phyloP scores from a whole-genome alignment of 2,888 invertebrate genomes.

The Agonopterix subpropinquella region DNA sequence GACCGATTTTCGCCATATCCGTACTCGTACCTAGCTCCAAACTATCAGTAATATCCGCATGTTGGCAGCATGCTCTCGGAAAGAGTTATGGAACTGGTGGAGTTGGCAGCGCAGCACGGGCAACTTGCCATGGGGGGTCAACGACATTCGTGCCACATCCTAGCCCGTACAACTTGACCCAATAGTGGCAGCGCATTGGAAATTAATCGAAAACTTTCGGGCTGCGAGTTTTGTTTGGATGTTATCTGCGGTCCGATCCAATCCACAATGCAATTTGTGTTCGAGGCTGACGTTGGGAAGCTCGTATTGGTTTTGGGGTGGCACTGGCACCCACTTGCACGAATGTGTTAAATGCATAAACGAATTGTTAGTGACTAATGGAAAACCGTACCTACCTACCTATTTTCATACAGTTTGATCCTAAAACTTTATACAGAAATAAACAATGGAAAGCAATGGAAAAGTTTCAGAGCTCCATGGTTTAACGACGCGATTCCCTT shows the following conservation, averaged over 20 bases:
- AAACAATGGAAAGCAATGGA: background rate
- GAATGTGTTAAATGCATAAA: too few species aligned
- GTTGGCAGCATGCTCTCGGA: slow-evolving; percentile 1
- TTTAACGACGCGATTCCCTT: slow-evolving; percentile 35
- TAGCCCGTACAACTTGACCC: background rate
- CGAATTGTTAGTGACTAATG: too few species aligned
- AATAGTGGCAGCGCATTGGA: background rate
- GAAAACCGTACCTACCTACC: too few species aligned
- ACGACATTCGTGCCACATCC: background rate
- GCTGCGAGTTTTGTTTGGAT: too few species aligned
- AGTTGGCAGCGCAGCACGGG: slow-evolving; percentile 23
- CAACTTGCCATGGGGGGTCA: slow-evolving; percentile 19
- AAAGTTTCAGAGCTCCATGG: slow-evolving; percentile 9
- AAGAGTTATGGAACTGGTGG: slow-evolving; percentile 23
- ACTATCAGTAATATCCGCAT: background rate
- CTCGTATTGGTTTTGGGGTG: too few species aligned
- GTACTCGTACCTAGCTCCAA: too few species aligned
- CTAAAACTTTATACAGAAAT: background rate
- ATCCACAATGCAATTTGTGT: too few species aligned
- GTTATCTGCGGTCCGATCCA: too few species aligned
- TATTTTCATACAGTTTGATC: background rate
- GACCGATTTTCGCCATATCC: too few species aligned
- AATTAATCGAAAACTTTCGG: background rate
- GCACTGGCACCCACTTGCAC: too few species aligned
- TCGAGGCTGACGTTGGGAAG: too few species aligned